Percentiles rank a stretch among this genome's conserved stretches.
phyloP scores from a whole-genome alignment of 2,113 vertebrate genomes.

The Pogonocichla stellata region DNA sequence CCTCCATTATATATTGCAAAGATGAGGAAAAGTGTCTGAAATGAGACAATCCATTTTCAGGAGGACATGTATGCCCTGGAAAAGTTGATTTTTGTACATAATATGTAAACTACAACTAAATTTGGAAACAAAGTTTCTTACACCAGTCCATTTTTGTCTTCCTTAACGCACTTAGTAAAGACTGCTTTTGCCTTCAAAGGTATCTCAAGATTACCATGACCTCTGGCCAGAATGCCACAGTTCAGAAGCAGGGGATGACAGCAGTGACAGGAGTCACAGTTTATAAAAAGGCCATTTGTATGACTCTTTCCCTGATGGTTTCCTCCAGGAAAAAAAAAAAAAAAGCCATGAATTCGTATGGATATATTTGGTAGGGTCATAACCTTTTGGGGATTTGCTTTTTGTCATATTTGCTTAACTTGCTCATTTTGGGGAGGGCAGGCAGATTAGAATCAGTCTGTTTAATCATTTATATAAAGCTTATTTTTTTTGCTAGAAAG shows the following conservation, averaged over 20 bases:
- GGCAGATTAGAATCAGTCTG: background rate
- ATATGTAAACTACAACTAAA: background rate
- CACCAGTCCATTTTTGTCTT: background rate
- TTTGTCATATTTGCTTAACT: background rate
- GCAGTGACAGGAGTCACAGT: background rate
- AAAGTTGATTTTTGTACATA: background rate
- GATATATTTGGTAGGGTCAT: background rate
- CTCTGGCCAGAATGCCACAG: background rate
- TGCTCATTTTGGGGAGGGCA: background rate
- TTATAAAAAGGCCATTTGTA: background rate
- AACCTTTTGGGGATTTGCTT: background rate
- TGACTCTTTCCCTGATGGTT: background rate
- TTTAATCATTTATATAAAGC: background rate
- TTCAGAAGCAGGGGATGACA: background rate
- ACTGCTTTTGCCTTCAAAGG: background rate
- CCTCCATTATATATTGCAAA: background rate
- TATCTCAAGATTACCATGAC: background rate
- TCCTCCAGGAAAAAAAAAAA: background rate
- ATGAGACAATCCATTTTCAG: background rate
- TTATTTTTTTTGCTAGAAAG: background rate
- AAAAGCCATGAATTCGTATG: background rate
- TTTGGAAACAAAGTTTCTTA: background rate
- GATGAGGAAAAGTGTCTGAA: background rate
- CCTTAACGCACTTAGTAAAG: background rate
- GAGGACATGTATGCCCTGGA: accelerated